Conservation (phyloP, 1,140 invertebrate genomes). For the Microplitis demolitor region DNA sequence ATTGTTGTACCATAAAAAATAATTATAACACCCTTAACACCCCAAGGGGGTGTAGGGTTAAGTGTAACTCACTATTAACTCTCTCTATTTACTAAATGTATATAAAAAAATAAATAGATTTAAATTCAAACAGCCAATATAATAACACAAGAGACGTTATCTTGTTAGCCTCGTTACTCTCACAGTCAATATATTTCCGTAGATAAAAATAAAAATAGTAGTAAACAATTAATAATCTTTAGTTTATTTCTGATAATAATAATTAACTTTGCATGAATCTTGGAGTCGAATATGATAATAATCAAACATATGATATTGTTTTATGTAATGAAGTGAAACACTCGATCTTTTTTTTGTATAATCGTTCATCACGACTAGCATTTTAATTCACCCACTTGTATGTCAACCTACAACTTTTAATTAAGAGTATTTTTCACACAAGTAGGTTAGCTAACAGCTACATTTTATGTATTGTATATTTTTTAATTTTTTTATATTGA, state of each 20-base stretch:
- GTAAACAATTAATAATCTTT: no score
- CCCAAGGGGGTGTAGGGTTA: neutral
- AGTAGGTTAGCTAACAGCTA: slow-evolving; percentile 55
- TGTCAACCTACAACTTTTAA: slow-evolving; percentile 39
- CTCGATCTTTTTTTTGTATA: neutral
- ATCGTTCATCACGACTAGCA: neutral
- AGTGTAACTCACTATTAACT: neutral
- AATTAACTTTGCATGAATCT: no score
- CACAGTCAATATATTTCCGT: no score
- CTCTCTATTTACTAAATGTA: slow-evolving; percentile 1
- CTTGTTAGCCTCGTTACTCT: slow-evolving; percentile 1
- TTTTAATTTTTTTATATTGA: neutral
- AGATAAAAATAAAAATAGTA: no score
- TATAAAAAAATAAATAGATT: slow-evolving; percentile 11
- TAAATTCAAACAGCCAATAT: neutral
- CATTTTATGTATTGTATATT: slow-evolving; percentile 48
- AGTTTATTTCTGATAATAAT: no score
- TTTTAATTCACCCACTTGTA: slow-evolving; percentile 48
- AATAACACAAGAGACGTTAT: neutral
- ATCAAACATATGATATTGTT: slow-evolving; percentile 5
- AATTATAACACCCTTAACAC: neutral
- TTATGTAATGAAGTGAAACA: neutral
- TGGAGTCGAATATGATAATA: no score
- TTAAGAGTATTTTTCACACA: slow-evolving; percentile 49
- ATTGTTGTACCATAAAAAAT: neutral